Evolutionary conservation across 2,888 invertebrate species (phyloP), one percentile per base, ranked within the genome.

Genomic region (Caenorhabditis afra): DNA sequence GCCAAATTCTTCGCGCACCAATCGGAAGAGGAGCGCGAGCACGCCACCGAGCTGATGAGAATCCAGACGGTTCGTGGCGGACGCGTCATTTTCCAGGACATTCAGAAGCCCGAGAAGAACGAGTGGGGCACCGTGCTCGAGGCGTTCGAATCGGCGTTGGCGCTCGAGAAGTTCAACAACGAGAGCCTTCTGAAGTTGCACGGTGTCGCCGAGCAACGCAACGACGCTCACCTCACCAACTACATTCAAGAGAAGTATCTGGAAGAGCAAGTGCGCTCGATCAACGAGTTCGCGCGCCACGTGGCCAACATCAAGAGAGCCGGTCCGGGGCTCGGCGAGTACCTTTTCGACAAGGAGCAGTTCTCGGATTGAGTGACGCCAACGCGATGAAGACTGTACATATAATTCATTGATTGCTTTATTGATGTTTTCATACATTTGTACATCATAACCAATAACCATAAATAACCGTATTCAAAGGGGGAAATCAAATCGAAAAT

Each of bases 11-110:
- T 83, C 82, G 71, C 76, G 88, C 93, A 94, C 80, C 92, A 93
- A 20, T 94, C 94, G n/a, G 93, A 93, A 79, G 95, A 95, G 89
- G 95, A 96, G 90, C 92, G 94, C 18, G 94, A 93, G 82, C 95
- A 95, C 90, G 95, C 95, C 0, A 71, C 79, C 39, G 81, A 81
- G 61, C 74, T 86, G 59, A 86, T 86, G 85, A 76, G 82, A 59
- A 81, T 79, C 81, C 92, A 92, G 89, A 95, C 95, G 90, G 93
- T 94, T 89, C 92, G 95, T 53, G 95, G 95, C 3, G 95, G 95
- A 0, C 92, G 93, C 12, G 93, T 95, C 81, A 91, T 93, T 53
- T 91, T 95, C 16, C 92, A 92, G 65, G 92, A 93, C 71, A 93
- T 95, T 61, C 91, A 92, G 83, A 93, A 93, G 20, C 94, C 94